Conservation (phyloP, 2,113 vertebrate genomes). For the Ovibos moschatus region DNA sequence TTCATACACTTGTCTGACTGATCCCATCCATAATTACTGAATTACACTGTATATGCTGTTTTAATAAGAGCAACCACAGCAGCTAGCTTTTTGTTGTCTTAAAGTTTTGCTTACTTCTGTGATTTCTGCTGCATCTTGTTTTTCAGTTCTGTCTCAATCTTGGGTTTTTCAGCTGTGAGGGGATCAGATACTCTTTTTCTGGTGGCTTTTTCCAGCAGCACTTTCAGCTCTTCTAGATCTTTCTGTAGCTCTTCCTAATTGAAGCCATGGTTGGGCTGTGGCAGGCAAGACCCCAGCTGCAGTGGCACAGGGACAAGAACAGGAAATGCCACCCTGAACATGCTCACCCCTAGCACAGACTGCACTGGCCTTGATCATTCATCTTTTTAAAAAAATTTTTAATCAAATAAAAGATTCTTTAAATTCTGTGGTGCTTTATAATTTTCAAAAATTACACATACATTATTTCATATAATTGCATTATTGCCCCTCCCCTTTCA, state of each 20-base stretch:
- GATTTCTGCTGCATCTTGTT: conserved; percentile 84
- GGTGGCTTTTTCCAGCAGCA: conserved; percentile 83
- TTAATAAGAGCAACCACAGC: conserved; percentile 77
- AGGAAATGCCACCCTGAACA: background rate
- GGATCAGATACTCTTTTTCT: conserved; percentile 88
- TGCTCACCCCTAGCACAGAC: background rate
- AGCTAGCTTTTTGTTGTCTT: conserved; percentile 79
- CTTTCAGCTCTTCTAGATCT: conserved; percentile 85
- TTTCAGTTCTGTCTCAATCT: conserved; percentile 90
- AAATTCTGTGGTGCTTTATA: background rate
- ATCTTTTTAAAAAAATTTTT: background rate
- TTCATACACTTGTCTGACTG: conserved; percentile 98
- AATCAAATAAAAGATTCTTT: background rate
- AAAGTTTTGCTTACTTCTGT: conserved; percentile 79
- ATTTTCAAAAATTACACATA: background rate
- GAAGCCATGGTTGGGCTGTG: background rate
- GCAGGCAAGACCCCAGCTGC: background rate
- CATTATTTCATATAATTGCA: background rate
- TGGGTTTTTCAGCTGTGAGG: conserved; percentile 88
- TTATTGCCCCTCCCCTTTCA: background rate
- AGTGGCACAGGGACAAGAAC: background rate
- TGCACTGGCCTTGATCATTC: background rate
- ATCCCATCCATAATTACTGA: conserved; percentile 97
- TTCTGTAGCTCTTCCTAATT: background rate
- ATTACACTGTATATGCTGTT: conserved; percentile 92